These are phyloP conservation scores for Drosophila testacea DNA, from an alignment of 2,888 invertebrate genomes.

Conservation along the genomic window DNA sequence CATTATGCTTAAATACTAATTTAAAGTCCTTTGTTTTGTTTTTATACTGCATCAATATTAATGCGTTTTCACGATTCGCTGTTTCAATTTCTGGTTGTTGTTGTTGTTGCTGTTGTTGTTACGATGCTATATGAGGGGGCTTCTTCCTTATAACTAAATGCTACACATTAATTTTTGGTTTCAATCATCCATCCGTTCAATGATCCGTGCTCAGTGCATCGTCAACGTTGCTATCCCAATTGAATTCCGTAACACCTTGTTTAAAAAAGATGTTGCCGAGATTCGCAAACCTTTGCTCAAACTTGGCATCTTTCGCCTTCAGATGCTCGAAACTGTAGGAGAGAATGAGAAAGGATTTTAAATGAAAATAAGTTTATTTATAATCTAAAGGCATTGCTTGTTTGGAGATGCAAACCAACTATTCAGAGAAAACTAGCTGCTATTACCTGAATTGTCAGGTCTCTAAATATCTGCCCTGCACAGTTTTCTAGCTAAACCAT, in stretches of 20 bases:
- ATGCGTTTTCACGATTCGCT: slow-evolving; percentile 33
- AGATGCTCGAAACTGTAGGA: slow-evolving; percentile 90
- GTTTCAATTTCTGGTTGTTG: slow-evolving; percentile 14
- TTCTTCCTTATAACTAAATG: slow-evolving; percentile 48
- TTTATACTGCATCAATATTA: slow-evolving; percentile 35
- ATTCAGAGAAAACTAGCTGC: neutral
- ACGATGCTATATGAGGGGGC: slow-evolving; percentile 27
- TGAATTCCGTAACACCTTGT: slow-evolving; percentile 93
- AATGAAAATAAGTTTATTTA: neutral
- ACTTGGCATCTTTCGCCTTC: slow-evolving; percentile 92
- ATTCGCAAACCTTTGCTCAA: slow-evolving; percentile 93
- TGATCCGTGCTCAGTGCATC: slow-evolving; percentile 87
- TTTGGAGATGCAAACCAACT: neutral
- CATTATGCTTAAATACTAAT: slow-evolving; percentile 69
- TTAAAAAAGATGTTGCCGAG: slow-evolving; percentile 92
- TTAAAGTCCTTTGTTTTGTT: slow-evolving; percentile 75
- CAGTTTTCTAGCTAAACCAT: neutral
- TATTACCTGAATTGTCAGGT: slow-evolving; percentile 5
- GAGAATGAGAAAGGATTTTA: neutral
- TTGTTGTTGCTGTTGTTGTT: neutral
- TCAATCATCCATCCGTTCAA: slow-evolving; percentile 59
- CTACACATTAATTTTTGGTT: slow-evolving; percentile 72
- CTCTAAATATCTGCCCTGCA: slow-evolving; percentile 17
- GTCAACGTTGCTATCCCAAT: slow-evolving; percentile 94
- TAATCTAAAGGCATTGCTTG: too few relatives aligned